phyloP scores from a whole-genome alignment of 2,888 invertebrate genomes.

The Holacanthella duospinosa region DNA sequence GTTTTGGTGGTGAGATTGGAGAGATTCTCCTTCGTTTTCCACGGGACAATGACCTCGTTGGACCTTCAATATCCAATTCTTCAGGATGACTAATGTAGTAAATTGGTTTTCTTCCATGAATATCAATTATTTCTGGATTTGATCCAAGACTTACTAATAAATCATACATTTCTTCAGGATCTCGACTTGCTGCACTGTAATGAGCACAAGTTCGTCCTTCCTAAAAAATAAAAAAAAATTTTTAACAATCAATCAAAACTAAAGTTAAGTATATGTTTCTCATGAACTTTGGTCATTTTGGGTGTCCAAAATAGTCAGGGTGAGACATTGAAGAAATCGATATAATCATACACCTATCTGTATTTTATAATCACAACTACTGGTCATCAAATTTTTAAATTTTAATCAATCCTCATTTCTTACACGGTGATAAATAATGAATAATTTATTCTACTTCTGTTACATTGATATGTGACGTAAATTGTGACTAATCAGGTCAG shows the following conservation, averaged over 20 bases:
- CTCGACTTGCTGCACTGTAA: conserved; percentile 53
- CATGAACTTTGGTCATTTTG: no score
- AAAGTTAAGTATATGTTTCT: background rate
- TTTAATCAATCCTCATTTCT: no score
- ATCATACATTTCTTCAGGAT: conserved; percentile 52
- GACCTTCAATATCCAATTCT: conserved; percentile 46
- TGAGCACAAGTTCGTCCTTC: conserved; percentile 58
- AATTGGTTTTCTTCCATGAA: conserved; percentile 48
- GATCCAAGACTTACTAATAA: conserved; percentile 53
- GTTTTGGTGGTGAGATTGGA: conserved; percentile 17
- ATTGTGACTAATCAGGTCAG: no score
- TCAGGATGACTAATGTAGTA: conserved; percentile 50
- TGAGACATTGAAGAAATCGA: no score
- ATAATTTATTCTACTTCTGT: no score
- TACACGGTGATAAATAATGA: no score
- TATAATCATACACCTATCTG: no score
- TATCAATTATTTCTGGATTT: conserved; percentile 52
- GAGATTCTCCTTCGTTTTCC: conserved; percentile 16
- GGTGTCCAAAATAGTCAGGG: no score
- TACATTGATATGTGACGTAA: no score
- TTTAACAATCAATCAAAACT: background rate
- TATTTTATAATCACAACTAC: no score
- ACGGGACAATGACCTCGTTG: conserved; percentile 18
- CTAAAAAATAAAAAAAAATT: conserved; percentile 42
- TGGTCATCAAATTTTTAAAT: no score